Base-by-base conservation (phyloP, 2,113 vertebrate genomes). In the Forbesichthys agassizii region DNA sequence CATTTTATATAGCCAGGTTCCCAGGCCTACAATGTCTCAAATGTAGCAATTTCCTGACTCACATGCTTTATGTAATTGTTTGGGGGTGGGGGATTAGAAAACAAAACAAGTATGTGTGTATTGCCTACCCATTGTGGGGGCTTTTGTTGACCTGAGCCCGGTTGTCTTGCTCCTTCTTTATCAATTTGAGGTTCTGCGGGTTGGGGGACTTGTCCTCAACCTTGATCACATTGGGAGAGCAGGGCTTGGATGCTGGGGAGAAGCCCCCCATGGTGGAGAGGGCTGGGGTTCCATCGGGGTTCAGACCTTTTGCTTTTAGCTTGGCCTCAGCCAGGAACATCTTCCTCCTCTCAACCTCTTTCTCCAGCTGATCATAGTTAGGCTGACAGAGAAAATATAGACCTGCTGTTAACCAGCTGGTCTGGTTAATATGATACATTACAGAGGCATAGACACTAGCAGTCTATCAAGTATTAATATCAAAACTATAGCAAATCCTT, bases 271-370 rank as follows among this genome's bases (percentile, higher is more conserved):
- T 79, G 0, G 92, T 93, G 54, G 95, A 95, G 9, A 99, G 94
- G 0, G 96, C 98, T 20, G 98, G 98, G 9, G 98, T 99, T 69
- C 98, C 96, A 73, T 99, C 98, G 0, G 96, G 96, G 79, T 99
- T 99, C 82, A 99, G 92, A 9, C 98, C 98, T 82, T 99, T 99
- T 20, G 96, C 96, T 85, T 99, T 99, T 69, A 99, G 88, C 81
- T 98, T 99, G 9, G 95, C 96, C 83, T 99, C 98, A 33, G 98
- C 95, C 70, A 99, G 82, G 61, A 94, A 94, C 87, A 96, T 89
- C 88, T 99, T 99, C 81, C 96, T 93, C 71, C 96, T 95, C 82
- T 99, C 98, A 77, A 99, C 97, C 90, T 99, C 97, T 80, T 97
- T 98, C 82, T 99, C 98, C 84, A 99, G 74, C 47, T 96, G 93